Base-by-base conservation (phyloP, 2,113 vertebrate genomes). In the Physeter macrocephalus region DNA sequence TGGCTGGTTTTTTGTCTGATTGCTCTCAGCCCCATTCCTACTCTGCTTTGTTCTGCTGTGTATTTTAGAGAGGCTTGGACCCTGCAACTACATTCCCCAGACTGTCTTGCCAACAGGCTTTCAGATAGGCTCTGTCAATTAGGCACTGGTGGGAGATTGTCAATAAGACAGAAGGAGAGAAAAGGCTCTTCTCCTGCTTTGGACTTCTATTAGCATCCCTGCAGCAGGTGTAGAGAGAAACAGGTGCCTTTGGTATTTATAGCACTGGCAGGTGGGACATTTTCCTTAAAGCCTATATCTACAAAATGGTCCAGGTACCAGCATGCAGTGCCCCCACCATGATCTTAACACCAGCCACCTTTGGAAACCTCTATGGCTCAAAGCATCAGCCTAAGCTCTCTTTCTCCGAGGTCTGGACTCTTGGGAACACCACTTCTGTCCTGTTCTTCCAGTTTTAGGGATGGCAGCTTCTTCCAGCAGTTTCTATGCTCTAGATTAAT, bases 1-100 rank as follows among this genome's bases (percentile, higher is more conserved):
- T 75, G 25, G 6, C 31, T 46, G 6, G 8, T 41, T 23, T 84
- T 94, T 71, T 54, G 21, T 54, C 54, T 41, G 31, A 59, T 66
- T 49, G 34, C 17, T 67, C 36, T 69, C 34, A 75, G 36, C 2
- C 17, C 49, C 13, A 4, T 46, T 59, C 49, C 74, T 21, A 21
- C 64, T 67, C 29, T 34, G 43, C 54, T 88, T 72, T 94, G 52
- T 71, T 81, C 66, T 72, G 66, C 75, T 72, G 4, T 62, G 49
- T 15, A 7, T 36, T 43, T 71, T 8, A 27, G 29, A 27, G 64
- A 59, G 54, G 39, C 54, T 67, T 43, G 18, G 27, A 52, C 10
- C 12, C 43, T 41, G 10, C 7, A 81, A 15, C 59, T 29, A n/a
- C 10, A 34, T 17, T 77, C 46, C 13, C 54, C 17, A 46, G 49